Percentiles rank a stretch among this genome's conserved stretches.
Evolutionary conservation across 2,888 invertebrate genomes (phyloP).

Genomic region (Drosophila atripex): DNA sequence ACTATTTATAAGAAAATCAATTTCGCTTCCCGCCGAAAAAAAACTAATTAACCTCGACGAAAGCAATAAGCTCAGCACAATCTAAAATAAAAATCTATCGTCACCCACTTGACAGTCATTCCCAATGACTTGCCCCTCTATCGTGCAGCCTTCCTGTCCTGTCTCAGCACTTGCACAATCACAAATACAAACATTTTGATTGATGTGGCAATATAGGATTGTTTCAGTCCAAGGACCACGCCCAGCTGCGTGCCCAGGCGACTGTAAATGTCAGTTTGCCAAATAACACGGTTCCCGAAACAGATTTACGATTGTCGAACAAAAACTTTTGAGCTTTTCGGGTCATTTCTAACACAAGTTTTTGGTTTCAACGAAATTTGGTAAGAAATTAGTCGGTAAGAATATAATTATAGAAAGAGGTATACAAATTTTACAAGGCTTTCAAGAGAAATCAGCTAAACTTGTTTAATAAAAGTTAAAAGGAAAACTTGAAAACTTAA

Average conservation of each 20-base stretch:
- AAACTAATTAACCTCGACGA: slow-evolving; percentile 29
- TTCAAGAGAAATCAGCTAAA: too few relatives aligned
- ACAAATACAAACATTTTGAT: slow-evolving; percentile 29
- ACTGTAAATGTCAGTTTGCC: slow-evolving; percentile 38
- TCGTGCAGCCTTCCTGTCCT: slow-evolving; percentile 7
- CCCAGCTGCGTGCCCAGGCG: slow-evolving; percentile 42
- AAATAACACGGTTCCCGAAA: slow-evolving; percentile 31
- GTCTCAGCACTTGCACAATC: slow-evolving; percentile 2
- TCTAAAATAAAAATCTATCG: slow-evolving; percentile 42
- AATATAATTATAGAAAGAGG: too few relatives aligned
- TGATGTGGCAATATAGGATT: slow-evolving; percentile 52
- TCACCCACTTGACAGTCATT: slow-evolving; percentile 48
- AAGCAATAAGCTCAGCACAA: slow-evolving; percentile 27
- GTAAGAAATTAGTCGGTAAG: background rate
- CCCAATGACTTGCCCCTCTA: slow-evolving; percentile 33
- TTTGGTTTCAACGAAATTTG: background rate
- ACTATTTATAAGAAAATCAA: slow-evolving; percentile 1
- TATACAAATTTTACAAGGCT: too few relatives aligned
- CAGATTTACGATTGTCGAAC: slow-evolving; percentile 33
- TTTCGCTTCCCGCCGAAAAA: background rate
- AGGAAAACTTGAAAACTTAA: too few relatives aligned
- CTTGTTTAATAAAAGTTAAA: too few relatives aligned
- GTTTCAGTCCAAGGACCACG: slow-evolving; percentile 24
- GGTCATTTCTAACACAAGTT: slow-evolving; percentile 12
- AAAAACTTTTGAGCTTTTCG: slow-evolving; percentile 25